Percentiles rank a stretch among this genome's conserved stretches.
Conservation (phyloP, 2,113 vertebrate genomes). For the Rhabdomys dilectus region DNA sequence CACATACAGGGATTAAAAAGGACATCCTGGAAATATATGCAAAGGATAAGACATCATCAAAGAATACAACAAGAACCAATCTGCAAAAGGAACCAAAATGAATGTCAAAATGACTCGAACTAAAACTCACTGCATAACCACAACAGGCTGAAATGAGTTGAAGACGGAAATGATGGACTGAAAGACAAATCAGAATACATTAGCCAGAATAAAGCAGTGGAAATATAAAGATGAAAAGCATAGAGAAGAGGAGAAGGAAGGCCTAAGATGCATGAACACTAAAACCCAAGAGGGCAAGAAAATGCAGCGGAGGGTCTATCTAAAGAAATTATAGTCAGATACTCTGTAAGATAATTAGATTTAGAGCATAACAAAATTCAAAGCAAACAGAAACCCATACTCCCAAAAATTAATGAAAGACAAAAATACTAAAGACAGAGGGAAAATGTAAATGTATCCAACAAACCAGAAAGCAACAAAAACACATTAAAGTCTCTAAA, state of each 20-base stretch:
- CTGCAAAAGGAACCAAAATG: slow-evolving; percentile 23
- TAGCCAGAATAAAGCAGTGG: not conserved
- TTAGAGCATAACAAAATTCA: not conserved
- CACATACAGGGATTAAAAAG: not conserved
- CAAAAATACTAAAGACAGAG: slow-evolving; percentile 20
- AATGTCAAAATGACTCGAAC: slow-evolving; percentile 38
- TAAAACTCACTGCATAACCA: not conserved
- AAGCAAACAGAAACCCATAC: slow-evolving; percentile 13
- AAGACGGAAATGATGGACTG: slow-evolving; percentile 47
- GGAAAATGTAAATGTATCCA: slow-evolving; percentile 20
- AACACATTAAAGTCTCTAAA: slow-evolving; percentile 12
- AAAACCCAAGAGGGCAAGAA: slow-evolving; percentile 2
- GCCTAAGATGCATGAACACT: not conserved
- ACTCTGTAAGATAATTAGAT: slow-evolving; percentile 33
- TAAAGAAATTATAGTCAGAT: slow-evolving; percentile 43
- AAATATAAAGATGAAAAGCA: not conserved
- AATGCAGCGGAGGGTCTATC: not conserved
- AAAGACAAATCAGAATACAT: slow-evolving; percentile 50
- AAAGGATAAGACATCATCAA: not conserved
- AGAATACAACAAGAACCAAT: not conserved
- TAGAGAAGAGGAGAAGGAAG: not conserved
- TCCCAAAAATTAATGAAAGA: slow-evolving; percentile 22
- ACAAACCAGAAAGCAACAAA: slow-evolving; percentile 18
- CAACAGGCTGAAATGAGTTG: not conserved
- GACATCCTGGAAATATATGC: not conserved